A percentile compares a stretch with the other conserved stretches of the same genome.
Evolutionary conservation across 2,797 vertebrate genomes (phyloP).

Genomic region (Amphiprion clarkii): DNA sequence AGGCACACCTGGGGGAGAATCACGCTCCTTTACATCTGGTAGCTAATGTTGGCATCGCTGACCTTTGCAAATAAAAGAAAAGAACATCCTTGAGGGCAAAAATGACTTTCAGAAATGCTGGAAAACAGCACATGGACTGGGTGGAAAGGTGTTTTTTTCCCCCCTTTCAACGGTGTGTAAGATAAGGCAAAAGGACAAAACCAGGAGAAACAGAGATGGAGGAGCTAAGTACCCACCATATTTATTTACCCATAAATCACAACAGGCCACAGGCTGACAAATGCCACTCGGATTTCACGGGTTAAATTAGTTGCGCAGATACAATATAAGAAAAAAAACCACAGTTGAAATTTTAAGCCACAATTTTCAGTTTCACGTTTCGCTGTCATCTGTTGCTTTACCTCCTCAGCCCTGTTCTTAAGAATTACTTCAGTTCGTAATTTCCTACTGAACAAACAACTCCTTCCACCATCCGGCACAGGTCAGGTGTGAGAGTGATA

Average conservation of each 20-base stretch:
- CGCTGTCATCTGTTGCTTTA: not conserved
- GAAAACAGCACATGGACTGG: constrained; percentile 18
- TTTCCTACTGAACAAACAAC: constrained; percentile 6
- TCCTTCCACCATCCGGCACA: constrained; percentile 19
- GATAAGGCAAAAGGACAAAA: not conserved
- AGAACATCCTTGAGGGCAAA: constrained; percentile 42
- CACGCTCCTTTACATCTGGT: constrained; percentile 41
- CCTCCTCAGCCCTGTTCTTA: not conserved
- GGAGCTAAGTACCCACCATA: not conserved
- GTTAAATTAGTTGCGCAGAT: not conserved
- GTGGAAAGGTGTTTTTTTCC: constrained; percentile 18
- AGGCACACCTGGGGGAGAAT: constrained; percentile 57
- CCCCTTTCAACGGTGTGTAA: constrained; percentile 1
- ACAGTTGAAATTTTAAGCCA: not conserved
- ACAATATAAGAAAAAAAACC: not conserved
- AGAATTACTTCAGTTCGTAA: not conserved
- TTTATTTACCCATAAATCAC: not conserved
- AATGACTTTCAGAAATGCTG: constrained; percentile 8
- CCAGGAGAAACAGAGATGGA: not conserved
- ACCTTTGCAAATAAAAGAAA: constrained; percentile 57
- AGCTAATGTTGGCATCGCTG: constrained; percentile 36
- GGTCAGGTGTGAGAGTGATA: constrained; percentile 17
- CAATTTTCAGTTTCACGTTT: not conserved
- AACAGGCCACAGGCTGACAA: not conserved
- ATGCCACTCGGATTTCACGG: not conserved